Percentiles rank a stretch among this genome's conserved stretches.
These are phyloP conservation scores for Campoletis sonorensis DNA, from an alignment of 1,140 invertebrate species.

Conservation along the genomic window DNA sequence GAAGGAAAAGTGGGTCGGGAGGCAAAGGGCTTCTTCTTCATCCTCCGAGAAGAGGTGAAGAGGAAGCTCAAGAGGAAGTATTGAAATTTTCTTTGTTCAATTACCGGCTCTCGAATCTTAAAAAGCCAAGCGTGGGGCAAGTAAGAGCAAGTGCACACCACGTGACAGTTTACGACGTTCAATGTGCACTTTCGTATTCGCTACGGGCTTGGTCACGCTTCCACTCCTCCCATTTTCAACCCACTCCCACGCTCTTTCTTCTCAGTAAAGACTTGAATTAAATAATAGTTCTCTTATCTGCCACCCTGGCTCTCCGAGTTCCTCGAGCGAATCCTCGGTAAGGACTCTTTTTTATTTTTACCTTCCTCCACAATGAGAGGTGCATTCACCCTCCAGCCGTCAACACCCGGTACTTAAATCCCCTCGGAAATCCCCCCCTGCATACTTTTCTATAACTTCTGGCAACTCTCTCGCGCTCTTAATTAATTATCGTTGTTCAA, in stretches of 20 bases:
- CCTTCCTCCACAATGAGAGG: background rate
- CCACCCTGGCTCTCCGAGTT: background rate
- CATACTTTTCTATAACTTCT: background rate
- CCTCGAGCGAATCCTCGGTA: background rate
- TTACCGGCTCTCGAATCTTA: slow-evolving; percentile 2
- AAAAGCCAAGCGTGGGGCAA: background rate
- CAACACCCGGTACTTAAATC: background rate
- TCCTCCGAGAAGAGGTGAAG: too few relatives aligned
- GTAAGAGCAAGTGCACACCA: background rate
- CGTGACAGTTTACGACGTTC: background rate
- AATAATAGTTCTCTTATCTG: slow-evolving; percentile 28
- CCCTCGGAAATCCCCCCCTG: background rate
- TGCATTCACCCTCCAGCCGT: background rate
- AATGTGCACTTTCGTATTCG: slow-evolving; percentile 1
- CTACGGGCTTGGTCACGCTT: background rate
- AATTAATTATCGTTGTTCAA: slow-evolving; percentile 14
- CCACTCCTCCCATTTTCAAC: background rate
- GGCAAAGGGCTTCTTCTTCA: background rate
- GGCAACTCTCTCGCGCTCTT: background rate
- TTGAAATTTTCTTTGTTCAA: slow-evolving; percentile 13
- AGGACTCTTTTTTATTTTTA: slow-evolving; percentile 1
- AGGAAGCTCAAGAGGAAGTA: background rate
- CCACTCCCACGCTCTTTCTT: background rate
- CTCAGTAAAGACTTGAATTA: background rate
- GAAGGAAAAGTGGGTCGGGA: background rate